Conservation (phyloP, 2,113 vertebrate species). For the Pyxicephalus adspersus region DNA sequence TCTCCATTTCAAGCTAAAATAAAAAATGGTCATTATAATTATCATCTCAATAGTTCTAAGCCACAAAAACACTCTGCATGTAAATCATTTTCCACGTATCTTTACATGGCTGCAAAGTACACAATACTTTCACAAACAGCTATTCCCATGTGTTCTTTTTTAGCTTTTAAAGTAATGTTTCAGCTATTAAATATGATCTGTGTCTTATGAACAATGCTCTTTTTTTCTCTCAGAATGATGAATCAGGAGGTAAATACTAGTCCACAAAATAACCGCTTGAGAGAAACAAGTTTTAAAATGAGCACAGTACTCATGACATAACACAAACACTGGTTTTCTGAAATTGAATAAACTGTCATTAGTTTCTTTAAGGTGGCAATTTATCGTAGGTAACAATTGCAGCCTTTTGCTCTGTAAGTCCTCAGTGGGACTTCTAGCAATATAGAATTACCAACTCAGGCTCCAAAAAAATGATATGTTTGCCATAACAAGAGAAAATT, state of each 20-base stretch:
- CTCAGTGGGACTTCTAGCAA: not conserved
- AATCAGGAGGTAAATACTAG: conserved; percentile 50
- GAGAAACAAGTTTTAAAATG: conserved; percentile 14
- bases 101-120: too few species aligned
- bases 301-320: conserved; percentile 28
- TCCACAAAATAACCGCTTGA: conserved; percentile 18
- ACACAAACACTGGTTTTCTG: conserved; percentile 27
- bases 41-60: too few species aligned
- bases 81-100: too few species aligned
- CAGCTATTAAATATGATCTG: conserved; percentile 8
- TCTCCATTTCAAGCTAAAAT: too few species aligned
- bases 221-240: conserved; percentile 35
- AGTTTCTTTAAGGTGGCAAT: conserved; percentile 15
- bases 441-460: not conserved
- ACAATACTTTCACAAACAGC: too few species aligned
- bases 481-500: too few species aligned
- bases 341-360: conserved; percentile 31
- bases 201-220: conserved; percentile 25
- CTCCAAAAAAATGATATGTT: not conserved
- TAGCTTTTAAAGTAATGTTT: conserved; percentile 20
- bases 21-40: too few species aligned
- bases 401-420: not conserved
- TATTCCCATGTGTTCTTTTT: too few species aligned
- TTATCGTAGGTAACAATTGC: conserved; percentile 5
- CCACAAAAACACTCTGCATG: too few species aligned